Evolutionary conservation across 2,888 invertebrate genomes (phyloP).

Genomic region (Mythimna albipuncta): DNA sequence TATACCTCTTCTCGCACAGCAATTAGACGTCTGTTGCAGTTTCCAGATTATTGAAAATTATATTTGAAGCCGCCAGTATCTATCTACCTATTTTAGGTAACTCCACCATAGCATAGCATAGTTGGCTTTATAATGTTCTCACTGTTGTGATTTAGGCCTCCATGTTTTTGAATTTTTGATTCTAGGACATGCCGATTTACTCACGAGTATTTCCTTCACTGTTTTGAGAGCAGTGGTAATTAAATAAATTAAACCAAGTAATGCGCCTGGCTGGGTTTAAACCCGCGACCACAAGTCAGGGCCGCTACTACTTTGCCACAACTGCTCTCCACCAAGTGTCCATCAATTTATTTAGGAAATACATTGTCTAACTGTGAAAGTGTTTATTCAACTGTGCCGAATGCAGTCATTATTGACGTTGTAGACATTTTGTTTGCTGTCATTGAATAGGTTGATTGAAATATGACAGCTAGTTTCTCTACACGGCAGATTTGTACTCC

Average conservation of each 20-base stretch:
- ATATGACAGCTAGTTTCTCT: conserved; percentile 17
- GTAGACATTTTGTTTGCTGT: conserved; percentile 19
- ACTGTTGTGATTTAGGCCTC: too few species aligned
- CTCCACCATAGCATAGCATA: not conserved
- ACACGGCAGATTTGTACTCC: not conserved
- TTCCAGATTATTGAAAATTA: conserved; percentile 3
- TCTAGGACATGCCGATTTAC: too few species aligned
- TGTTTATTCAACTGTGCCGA: conserved; percentile 36
- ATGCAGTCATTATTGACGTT: conserved; percentile 19
- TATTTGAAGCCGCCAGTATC: not conserved
- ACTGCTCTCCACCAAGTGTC: conserved; percentile 1
- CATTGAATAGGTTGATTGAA: conserved; percentile 35
- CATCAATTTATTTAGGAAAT: conserved; percentile 28
- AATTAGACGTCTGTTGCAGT: conserved; percentile 14
- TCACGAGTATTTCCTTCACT: too few species aligned
- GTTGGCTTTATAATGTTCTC: too few species aligned
- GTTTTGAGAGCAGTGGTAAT: too few species aligned
- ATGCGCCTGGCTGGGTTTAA: too few species aligned
- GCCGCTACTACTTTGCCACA: too few species aligned
- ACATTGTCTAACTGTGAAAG: conserved; percentile 7
- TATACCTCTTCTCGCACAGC: not conserved
- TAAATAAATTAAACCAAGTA: too few species aligned
- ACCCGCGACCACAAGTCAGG: too few species aligned
- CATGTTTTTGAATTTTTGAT: too few species aligned
- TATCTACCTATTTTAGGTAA: not conserved